Evolutionary conservation across 1,140 invertebrate genomes (phyloP).

Genomic region (Leptinotarsa undecemlineata): DNA sequence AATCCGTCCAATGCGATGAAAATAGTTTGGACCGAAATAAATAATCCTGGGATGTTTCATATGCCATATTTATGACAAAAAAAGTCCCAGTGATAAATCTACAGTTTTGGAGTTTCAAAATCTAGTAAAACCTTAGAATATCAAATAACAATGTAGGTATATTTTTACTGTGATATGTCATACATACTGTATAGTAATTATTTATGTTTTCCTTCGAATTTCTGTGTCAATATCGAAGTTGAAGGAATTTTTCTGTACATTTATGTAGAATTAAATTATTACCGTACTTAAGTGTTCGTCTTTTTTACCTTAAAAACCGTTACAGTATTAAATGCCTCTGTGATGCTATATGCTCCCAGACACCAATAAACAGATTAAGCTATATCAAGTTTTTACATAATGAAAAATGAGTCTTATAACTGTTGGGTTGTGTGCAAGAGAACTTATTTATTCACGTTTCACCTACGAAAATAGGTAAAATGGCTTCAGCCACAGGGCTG

Average conservation of each 20-base stretch:
- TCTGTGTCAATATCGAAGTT: neutral
- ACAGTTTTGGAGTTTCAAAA: neutral
- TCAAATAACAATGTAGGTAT: constrained; percentile 9
- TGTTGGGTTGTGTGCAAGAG: too few species aligned
- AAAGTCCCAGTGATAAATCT: neutral
- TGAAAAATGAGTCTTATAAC: too few species aligned
- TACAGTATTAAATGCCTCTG: too few species aligned
- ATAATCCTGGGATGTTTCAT: neutral
- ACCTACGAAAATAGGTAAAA: too few species aligned
- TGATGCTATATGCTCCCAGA: too few species aligned
- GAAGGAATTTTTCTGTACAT: constrained; percentile 4
- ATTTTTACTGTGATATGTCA: constrained; percentile 27
- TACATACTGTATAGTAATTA: constrained; percentile 23
- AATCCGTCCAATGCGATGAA: too few species aligned
- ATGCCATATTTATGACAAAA: neutral
- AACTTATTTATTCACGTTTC: too few species aligned
- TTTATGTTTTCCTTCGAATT: constrained; percentile 20
- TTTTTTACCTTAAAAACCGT: neutral
- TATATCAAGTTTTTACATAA: too few species aligned
- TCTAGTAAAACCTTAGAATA: constrained; percentile 4
- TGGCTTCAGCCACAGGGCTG: too few species aligned
- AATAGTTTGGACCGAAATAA: too few species aligned
- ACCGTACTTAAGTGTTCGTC: neutral
- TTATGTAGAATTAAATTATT: constrained; percentile 25
- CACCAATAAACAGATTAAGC: too few species aligned